Conservation (phyloP, 2,888 invertebrate species). For the Platypus cylindrus region DNA sequence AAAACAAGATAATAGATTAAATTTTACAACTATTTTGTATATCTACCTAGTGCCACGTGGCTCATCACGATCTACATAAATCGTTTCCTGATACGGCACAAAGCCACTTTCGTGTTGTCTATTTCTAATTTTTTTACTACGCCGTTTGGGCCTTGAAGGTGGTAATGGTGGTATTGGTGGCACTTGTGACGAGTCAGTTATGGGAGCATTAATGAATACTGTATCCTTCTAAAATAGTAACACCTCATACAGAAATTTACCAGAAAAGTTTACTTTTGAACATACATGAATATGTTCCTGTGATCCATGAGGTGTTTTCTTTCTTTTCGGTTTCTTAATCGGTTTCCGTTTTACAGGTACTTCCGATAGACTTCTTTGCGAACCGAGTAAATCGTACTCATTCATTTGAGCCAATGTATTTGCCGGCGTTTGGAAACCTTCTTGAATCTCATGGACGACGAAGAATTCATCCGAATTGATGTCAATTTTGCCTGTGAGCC, state of each 20-base stretch:
- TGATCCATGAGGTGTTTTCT: slow-evolving; percentile 34
- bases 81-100: slow-evolving; percentile 34
- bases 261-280: not conserved
- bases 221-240: too few relatives aligned
- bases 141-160: slow-evolving; percentile 44
- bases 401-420: slow-evolving; percentile 53
- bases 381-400: slow-evolving; percentile 22
- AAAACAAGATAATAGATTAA: too few relatives aligned
- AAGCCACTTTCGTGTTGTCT: slow-evolving; percentile 23
- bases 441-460: slow-evolving; percentile 67
- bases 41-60: slow-evolving; percentile 9
- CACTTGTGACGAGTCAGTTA: too few relatives aligned
- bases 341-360: slow-evolving; percentile 35
- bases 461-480: slow-evolving; percentile 82
- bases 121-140: slow-evolving; percentile 33
- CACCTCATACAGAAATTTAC: too few relatives aligned
- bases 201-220: too few relatives aligned
- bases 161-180: too few relatives aligned
- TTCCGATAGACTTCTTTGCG: slow-evolving; percentile 15
- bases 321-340: slow-evolving; percentile 32
- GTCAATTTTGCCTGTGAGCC: slow-evolving; percentile 35
- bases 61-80: slow-evolving; percentile 18
- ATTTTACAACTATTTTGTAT: slow-evolving; percentile 1
- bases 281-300: slow-evolving; percentile 26
- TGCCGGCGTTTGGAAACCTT: slow-evolving; percentile 54